These are phyloP conservation scores for Gandaritis pyraliata DNA, from an alignment of 2,888 invertebrate genomes.

Conservation along the genomic window DNA sequence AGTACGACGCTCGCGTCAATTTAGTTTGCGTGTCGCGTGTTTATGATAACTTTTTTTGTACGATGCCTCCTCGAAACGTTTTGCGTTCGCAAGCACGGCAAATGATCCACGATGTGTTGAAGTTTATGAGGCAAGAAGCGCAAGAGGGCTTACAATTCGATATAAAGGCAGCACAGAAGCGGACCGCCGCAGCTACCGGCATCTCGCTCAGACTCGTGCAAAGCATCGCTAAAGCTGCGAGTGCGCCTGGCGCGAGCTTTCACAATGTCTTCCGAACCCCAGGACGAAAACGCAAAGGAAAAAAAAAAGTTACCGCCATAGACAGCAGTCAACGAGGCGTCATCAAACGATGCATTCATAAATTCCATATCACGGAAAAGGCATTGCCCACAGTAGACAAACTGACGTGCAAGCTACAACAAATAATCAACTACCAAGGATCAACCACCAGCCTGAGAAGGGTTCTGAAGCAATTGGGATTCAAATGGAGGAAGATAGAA, in stretches of 20 bases:
- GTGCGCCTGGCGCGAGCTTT: conserved; percentile 1
- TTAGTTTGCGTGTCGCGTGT: conserved; percentile 27
- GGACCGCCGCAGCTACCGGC: conserved; percentile 35
- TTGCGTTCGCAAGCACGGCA: conserved; percentile 23
- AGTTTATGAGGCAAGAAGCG: conserved; percentile 34
- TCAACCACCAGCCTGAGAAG: conserved; percentile 17
- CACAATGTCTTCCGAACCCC: conserved; percentile 44
- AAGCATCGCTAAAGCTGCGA: conserved; percentile 23
- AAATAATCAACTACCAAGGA: conserved; percentile 18
- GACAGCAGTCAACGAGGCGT: conserved; percentile 14
- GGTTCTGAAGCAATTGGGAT: conserved; percentile 18
- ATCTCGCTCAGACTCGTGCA: conserved; percentile 31
- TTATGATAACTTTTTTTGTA: background rate
- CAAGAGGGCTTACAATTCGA: conserved; percentile 28
- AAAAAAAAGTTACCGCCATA: conserved; percentile 43
- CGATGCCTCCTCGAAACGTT: conserved; percentile 21
- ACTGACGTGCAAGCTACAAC: conserved; percentile 11
- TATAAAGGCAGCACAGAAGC: conserved; percentile 33
- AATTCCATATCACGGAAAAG: conserved; percentile 21
- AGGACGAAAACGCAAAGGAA: conserved; percentile 42
- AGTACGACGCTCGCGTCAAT: conserved; percentile 10
- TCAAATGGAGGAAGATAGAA: conserved; percentile 20
- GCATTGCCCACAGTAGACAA: conserved; percentile 13
- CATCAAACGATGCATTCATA: conserved; percentile 26
- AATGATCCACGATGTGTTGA: conserved; percentile 30